Conservation (phyloP, 2,113 vertebrate species). For the Tringa solitaria region DNA sequence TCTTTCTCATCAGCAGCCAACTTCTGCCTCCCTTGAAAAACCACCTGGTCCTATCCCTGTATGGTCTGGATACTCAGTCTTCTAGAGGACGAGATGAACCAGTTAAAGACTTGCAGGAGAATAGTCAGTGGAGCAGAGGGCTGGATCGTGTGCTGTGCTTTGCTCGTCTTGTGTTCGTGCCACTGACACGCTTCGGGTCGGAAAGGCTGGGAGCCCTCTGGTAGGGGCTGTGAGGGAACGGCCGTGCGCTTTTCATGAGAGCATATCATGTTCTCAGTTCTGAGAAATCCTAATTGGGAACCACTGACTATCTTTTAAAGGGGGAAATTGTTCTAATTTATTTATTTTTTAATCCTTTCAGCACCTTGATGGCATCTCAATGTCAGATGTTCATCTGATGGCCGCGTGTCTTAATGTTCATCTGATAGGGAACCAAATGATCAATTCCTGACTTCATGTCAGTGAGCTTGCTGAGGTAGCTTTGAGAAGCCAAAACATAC, state of each 20-base stretch:
- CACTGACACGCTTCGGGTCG: rapidly evolving
- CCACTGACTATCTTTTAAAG: background rate
- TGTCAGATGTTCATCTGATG: background rate
- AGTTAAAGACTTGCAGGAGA: background rate
- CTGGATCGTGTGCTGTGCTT: rapidly evolving
- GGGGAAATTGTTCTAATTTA: background rate
- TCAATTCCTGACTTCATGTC: background rate
- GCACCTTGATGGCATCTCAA: background rate
- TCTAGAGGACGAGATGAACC: background rate
- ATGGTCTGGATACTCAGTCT: background rate
- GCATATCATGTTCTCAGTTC: rapidly evolving
- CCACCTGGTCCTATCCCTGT: background rate
- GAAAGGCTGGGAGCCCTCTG: background rate
- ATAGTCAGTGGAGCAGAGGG: background rate
- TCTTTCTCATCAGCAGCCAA: background rate
- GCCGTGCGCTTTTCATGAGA: background rate
- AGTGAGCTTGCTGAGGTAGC: background rate
- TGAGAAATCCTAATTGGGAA: background rate
- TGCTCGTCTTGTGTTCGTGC: background rate
- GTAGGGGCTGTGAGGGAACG: background rate
- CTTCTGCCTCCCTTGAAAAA: background rate
- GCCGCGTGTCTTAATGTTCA: background rate
- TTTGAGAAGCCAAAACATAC: background rate
- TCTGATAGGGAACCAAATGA: background rate
- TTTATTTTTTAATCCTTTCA: background rate